A percentile compares a stretch with the other conserved stretches of the same genome.
Evolutionary conservation across 2,113 vertebrate genomes (phyloP).

Genomic region (Trinectes maculatus): DNA sequence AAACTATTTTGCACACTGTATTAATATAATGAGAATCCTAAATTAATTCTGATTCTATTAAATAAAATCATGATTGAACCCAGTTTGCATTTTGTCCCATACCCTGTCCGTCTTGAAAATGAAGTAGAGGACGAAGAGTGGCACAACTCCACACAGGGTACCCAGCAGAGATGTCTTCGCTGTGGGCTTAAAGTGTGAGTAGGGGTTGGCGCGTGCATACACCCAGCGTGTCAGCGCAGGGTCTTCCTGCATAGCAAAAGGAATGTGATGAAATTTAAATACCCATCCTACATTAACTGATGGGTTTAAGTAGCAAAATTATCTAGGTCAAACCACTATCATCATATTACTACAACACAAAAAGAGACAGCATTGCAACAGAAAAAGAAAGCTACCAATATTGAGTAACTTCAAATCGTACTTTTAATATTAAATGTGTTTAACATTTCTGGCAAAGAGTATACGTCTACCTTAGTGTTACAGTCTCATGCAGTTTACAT

Average conservation of each 20-base stretch:
- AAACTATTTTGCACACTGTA: background rate
- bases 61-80: background rate
- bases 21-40: no score
- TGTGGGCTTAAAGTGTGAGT: conserved; percentile 83
- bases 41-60: no score
- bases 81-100: conserved; percentile 19
- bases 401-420: no score
- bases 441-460: no score
- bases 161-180: conserved; percentile 87
- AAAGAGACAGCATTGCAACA: no score
- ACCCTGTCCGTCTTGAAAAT: conserved; percentile 87
- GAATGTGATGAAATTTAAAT: background rate
- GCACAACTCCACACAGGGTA: conserved; percentile 74
- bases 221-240: conserved; percentile 89
- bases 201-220: conserved; percentile 83
- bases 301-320: background rate
- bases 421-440: no score
- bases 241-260: conserved; percentile 84
- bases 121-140: conserved; percentile 80
- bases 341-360: background rate
- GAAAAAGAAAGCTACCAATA: no score
- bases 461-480: no score
- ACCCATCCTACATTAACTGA: background rate
- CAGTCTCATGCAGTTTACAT: no score
- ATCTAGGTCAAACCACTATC: background rate